A percentile compares a stretch with the other conserved stretches of the same genome.
Evolutionary conservation across 1,140 invertebrate genomes (phyloP).

Genomic region (Thaumetopoea pityocampa): DNA sequence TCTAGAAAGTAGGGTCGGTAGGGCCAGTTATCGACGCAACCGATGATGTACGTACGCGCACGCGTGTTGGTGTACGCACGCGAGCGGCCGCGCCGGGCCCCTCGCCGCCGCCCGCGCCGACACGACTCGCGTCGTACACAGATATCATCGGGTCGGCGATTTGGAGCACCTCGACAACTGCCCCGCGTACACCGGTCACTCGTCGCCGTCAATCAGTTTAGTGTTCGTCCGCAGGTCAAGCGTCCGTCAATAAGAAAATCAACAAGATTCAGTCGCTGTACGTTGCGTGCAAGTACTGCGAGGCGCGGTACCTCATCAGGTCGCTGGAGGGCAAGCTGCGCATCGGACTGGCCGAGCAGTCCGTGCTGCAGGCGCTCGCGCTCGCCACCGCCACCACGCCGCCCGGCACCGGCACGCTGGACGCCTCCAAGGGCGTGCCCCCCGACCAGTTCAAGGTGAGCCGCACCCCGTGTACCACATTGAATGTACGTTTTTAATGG

Average conservation of each 20-base stretch:
- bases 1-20: too few species aligned
- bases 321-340: conserved; percentile 95
- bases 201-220: not conserved
- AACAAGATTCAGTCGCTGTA: conserved; percentile 94
- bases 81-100: too few species aligned
- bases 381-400: conserved; percentile 87
- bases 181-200: too few species aligned
- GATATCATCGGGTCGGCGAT: too few species aligned
- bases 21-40: too few species aligned
- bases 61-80: too few species aligned
- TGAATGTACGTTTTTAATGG: too few species aligned
- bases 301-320: conserved; percentile 93
- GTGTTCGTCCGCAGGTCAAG: conserved; percentile 68
- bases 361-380: conserved; percentile 93
- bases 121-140: too few species aligned
- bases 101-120: too few species aligned
- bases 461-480: not conserved
- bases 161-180: too few species aligned
- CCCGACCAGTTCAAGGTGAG: conserved; percentile 86
- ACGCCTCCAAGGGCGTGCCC: conserved; percentile 78
- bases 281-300: conserved; percentile 92
- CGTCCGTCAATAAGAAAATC: conserved; percentile 89
- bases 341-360: conserved; percentile 98
- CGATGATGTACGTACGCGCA: too few species aligned
- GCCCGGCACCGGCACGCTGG: conserved; percentile 79